Conservation (phyloP, 2,797 vertebrate genomes). For the Moxostoma hubbsi region DNA sequence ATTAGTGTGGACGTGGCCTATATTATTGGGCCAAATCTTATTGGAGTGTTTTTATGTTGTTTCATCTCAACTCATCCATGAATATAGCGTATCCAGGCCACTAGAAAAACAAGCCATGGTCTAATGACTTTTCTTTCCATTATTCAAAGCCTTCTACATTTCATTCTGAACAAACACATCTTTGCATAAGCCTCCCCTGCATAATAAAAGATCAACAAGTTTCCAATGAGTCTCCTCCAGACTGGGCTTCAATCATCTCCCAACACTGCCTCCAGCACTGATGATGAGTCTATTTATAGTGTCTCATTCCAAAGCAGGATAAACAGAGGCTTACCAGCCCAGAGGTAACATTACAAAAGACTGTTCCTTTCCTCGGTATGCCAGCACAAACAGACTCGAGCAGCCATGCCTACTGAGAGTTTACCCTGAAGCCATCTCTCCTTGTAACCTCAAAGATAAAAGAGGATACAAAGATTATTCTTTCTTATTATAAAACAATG, state of each 20-base stretch:
- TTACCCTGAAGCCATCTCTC: background rate
- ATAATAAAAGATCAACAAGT: constrained; percentile 23
- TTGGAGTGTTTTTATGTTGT: background rate
- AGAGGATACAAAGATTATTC: too few relatives aligned
- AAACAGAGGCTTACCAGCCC: constrained; percentile 50
- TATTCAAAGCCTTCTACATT: constrained; percentile 4
- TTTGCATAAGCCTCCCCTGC: constrained; percentile 17
- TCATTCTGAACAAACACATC: constrained; percentile 7
- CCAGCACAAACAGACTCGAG: constrained; percentile 29
- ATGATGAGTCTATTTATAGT: constrained; percentile 53
- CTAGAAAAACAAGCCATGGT: constrained; percentile 4
- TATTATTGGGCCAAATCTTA: too few relatives aligned
- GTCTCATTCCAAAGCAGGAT: constrained; percentile 54
- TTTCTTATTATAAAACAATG: too few relatives aligned
- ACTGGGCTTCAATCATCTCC: constrained; percentile 37
- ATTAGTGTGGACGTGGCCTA: too few relatives aligned
- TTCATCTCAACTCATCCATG: constrained; percentile 12
- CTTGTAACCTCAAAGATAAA: background rate
- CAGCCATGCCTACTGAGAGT: background rate
- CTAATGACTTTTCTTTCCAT: constrained; percentile 5
- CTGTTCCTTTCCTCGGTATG: constrained; percentile 17
- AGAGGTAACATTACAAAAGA: constrained; percentile 54
- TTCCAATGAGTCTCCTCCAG: constrained; percentile 11
- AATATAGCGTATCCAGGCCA: background rate
- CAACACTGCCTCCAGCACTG: constrained; percentile 29